Evolutionary conservation across 2,888 invertebrate species (phyloP).

Genomic region (Campoplex capitator): DNA sequence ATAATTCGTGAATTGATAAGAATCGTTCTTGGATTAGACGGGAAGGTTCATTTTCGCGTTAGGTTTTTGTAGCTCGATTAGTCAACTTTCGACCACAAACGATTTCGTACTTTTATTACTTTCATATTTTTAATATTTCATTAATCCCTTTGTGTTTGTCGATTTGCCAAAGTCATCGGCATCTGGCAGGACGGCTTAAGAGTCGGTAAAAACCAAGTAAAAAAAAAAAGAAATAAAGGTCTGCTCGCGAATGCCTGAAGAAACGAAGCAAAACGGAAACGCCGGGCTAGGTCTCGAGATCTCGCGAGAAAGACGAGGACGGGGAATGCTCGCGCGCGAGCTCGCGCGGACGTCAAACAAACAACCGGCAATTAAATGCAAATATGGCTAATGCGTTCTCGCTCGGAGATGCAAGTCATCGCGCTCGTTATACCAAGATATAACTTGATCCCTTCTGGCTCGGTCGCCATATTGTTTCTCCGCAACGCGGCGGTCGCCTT

Average conservation of each 20-base stretch:
- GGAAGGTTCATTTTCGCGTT: neutral
- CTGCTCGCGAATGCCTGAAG: constrained; percentile 60
- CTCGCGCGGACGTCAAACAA: constrained; percentile 79
- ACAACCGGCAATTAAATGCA: constrained; percentile 84
- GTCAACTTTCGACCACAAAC: too few relatives aligned
- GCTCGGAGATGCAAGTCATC: constrained; percentile 82
- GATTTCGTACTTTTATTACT: neutral
- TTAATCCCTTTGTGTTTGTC: constrained; percentile 52
- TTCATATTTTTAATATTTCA: constrained; percentile 19
- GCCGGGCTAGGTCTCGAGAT: constrained; percentile 53
- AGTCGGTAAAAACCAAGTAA: constrained; percentile 16
- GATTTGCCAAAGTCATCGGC: constrained; percentile 69
- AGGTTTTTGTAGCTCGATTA: neutral
- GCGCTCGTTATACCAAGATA: constrained; percentile 81
- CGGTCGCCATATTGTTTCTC: constrained; percentile 80
- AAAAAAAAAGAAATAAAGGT: constrained; percentile 9
- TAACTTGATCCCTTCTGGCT: constrained; percentile 32
- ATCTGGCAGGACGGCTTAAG: constrained; percentile 52
- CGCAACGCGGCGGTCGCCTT: constrained; percentile 41
- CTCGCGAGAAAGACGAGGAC: constrained; percentile 41
- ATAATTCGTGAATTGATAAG: too few relatives aligned
- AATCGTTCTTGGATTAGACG: too few relatives aligned
- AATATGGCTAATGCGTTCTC: constrained; percentile 84
- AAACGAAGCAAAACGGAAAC: constrained; percentile 61
- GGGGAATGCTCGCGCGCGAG: constrained; percentile 28